Conservation (phyloP, 2,888 invertebrate genomes). For the Xylocampa areola region DNA sequence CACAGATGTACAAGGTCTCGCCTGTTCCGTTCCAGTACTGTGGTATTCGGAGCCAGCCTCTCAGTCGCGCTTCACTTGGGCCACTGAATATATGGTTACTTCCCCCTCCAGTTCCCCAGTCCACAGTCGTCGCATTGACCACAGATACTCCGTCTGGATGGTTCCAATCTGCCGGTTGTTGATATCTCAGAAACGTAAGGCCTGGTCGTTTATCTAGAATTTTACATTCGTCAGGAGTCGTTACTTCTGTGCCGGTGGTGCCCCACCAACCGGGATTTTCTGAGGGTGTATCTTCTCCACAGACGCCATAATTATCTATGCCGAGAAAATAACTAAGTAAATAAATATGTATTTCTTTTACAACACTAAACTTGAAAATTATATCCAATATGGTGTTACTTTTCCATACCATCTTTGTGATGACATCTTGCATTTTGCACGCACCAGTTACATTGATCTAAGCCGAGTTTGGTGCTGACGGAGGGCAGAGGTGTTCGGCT, state of each 20-base stretch:
- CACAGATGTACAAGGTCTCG: conserved; percentile 94
- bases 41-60: conserved; percentile 95
- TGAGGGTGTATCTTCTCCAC: conserved; percentile 95
- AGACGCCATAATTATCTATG: conserved; percentile 94
- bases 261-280: conserved; percentile 98
- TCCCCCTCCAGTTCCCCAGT: conserved; percentile 93
- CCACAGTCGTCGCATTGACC: conserved; percentile 95
- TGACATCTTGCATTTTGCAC: conserved; percentile 97
- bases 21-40: conserved; percentile 92
- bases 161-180: conserved; percentile 95
- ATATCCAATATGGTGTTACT: neutral
- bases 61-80: conserved; percentile 93
- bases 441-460: conserved; percentile 97
- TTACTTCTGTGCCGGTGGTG: conserved; percentile 93
- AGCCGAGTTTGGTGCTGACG: conserved; percentile 93
- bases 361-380: neutral
- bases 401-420: conserved; percentile 92
- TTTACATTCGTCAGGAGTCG: conserved; percentile 94
- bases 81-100: conserved; percentile 92
- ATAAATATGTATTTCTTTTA: neutral
- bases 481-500: conserved; percentile 81
- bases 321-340: conserved; percentile 21
- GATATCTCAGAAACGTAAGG: conserved; percentile 96
- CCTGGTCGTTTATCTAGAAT: conserved; percentile 95
- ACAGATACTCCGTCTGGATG: conserved; percentile 97